Percentiles rank a stretch among this genome's conserved stretches.
Evolutionary conservation across 1,140 invertebrate species (phyloP).

Genomic region (Ephestia elutella): DNA sequence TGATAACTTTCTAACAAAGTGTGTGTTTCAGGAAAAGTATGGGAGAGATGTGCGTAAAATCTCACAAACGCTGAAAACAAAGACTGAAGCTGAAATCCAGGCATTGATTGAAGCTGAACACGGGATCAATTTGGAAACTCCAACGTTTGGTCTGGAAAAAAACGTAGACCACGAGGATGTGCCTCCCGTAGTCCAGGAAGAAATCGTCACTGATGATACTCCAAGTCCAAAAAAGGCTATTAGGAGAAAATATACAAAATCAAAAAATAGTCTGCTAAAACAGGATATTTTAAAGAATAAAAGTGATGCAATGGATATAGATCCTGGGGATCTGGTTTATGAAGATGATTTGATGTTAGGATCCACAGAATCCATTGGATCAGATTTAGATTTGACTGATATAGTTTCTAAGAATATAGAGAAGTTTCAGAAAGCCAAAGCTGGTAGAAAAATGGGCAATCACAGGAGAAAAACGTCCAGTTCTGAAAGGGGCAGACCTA

Average conservation of each 20-base stretch:
- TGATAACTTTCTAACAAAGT: no score
- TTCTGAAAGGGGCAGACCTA: conserved; percentile 39
- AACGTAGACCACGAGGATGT: conserved; percentile 39
- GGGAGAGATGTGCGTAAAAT: conserved; percentile 78
- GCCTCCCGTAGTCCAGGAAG: conserved; percentile 48
- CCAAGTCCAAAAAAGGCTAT: conserved; percentile 38
- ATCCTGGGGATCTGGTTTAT: conserved; percentile 50
- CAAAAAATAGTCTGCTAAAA: conserved; percentile 33
- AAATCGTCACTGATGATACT: conserved; percentile 61
- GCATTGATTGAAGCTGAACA: conserved; percentile 66
- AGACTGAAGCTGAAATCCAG: conserved; percentile 77
- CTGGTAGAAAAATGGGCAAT: conserved; percentile 56
- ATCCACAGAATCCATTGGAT: conserved; percentile 46
- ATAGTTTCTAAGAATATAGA: conserved; percentile 35
- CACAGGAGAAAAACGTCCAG: conserved; percentile 56
- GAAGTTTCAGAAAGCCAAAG: conserved; percentile 45
- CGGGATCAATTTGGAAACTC: conserved; percentile 55
- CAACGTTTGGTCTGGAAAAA: conserved; percentile 33
- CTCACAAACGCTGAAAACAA: conserved; percentile 78
- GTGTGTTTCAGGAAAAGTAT: conserved; percentile 75
- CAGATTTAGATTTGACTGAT: conserved; percentile 35
- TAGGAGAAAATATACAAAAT: conserved; percentile 36
- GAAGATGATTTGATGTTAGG: conserved; percentile 50
- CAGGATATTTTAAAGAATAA: conserved; percentile 18
- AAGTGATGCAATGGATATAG: conserved; percentile 24